Base-by-base conservation (phyloP, 2,888 invertebrate species). In the Tachystola acroxantha region DNA sequence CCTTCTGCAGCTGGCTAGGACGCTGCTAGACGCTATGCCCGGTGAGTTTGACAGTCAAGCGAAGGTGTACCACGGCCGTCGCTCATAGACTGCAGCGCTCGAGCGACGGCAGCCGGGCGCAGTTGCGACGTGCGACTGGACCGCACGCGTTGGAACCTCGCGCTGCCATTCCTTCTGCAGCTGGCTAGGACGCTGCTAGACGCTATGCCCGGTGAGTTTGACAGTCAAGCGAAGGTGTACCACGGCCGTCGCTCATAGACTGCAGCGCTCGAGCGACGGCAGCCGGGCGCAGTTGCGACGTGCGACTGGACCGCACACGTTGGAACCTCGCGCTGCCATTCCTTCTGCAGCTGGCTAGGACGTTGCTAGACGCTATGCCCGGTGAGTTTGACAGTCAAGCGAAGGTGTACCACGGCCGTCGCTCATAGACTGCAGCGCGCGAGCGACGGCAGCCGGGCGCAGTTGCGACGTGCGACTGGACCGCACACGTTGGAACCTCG, bases 251-350 rank as follows among this genome's bases (percentile, higher is more conserved):
- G 80, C 66, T 95, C 24, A 77, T 94, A 2, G 35, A 29, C 14
- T 2, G 22, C 12, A 13, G 90, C 0, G 90, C 91, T 53, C 90
- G 92, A 39, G 88, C 89, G 56, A 89, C 90, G 37, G 87, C 89
- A 22, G 89, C 91, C 26, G 91, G 90, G 64, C 89, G 76, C 51
- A 88, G 80, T 66, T 89, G 90, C 43, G 93, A 95, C 64, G 87
- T 93, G 10, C 88, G 93, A 11, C 89, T 95, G 3, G 94, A 95
- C 61, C 88, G 92, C 46, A 89, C 93, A 1, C 93, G 1, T 22
- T 61, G 94, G 37, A 94, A 93, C 64, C 76, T 95, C 0, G 92
- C 94, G 0, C 89, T 93, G 42, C 92, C 93, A 0, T 94, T 94
- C 78, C 74, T 93, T 30, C 62, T 89, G 56, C 88, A 86, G 14